A percentile compares a stretch with the other conserved stretches of the same genome.
Conservation (phyloP, 2,888 invertebrate genomes). For the Graphium colonna region DNA sequence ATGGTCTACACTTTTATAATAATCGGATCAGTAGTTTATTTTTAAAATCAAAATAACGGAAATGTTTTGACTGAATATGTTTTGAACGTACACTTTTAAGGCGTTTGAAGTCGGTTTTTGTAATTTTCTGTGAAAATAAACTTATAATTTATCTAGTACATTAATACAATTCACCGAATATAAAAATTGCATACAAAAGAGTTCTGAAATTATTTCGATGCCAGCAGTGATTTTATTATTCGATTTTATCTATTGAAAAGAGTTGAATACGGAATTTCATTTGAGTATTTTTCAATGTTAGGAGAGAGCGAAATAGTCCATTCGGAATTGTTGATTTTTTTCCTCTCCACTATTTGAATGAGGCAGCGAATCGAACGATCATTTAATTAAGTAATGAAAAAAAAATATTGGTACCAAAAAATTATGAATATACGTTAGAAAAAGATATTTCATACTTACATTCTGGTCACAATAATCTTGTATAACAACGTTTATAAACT, state of each 20-base stretch:
- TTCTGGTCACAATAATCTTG: neutral
- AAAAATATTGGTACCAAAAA: neutral
- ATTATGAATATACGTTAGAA: neutral
- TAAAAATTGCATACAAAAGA: neutral
- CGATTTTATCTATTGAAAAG: conserved; percentile 1
- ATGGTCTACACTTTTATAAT: too few relatives aligned
- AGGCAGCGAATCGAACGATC: neutral
- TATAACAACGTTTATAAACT: neutral
- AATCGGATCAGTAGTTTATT: too few relatives aligned
- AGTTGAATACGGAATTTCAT: neutral
- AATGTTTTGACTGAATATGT: too few relatives aligned
- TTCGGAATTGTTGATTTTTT: conserved; percentile 6
- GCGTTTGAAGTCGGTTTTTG: too few relatives aligned
- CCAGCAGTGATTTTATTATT: neutral
- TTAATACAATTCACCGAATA: neutral
- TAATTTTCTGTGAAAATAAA: too few relatives aligned
- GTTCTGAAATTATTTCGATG: neutral
- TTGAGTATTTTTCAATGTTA: conserved; percentile 10
- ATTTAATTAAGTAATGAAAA: conserved; percentile 15
- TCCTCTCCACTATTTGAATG: conserved; percentile 13
- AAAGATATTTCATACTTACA: neutral
- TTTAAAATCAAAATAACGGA: too few relatives aligned
- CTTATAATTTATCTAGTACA: too few relatives aligned
- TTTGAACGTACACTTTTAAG: too few relatives aligned
- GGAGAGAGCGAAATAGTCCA: conserved; percentile 11